Conservation (phyloP, 2,888 invertebrate species). For the Bombylius major region DNA sequence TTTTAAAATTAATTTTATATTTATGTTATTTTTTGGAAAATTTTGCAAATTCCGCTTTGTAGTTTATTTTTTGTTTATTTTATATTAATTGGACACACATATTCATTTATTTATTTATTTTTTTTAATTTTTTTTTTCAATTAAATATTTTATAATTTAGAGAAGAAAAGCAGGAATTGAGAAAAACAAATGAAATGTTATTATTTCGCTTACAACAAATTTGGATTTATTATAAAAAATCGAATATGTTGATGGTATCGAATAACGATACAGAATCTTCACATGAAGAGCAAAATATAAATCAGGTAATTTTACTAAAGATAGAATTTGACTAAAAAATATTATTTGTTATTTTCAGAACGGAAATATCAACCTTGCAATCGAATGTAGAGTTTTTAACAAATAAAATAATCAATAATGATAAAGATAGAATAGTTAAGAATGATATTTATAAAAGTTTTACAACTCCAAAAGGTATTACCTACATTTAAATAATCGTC, state of each 20-base stretch:
- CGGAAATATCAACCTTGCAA: constrained; percentile 37
- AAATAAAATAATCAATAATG: constrained; percentile 34
- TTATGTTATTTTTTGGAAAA: not conserved
- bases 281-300: constrained; percentile 22
- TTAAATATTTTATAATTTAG: constrained; percentile 17
- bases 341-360: constrained; percentile 22
- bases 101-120: not conserved
- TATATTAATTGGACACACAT: not conserved
- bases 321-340: constrained; percentile 19
- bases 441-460: constrained; percentile 10
- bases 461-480: constrained; percentile 10
- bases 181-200: constrained; percentile 32
- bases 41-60: constrained; percentile 6
- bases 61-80: not conserved
- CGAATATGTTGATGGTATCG: constrained; percentile 10
- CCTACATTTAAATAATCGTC: not conserved
- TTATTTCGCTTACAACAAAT: constrained; percentile 33
- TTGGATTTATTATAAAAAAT: constrained; percentile 33
- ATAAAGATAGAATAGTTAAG: constrained; percentile 19
- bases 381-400: constrained; percentile 37
- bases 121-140: not conserved
- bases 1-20: no score
- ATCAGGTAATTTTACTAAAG: constrained; percentile 13
- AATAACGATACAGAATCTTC: constrained; percentile 17
- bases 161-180: constrained; percentile 29